phyloP scores from a whole-genome alignment of 2,797 vertebrate genomes.

The Uromys caudimaculatus region DNA sequence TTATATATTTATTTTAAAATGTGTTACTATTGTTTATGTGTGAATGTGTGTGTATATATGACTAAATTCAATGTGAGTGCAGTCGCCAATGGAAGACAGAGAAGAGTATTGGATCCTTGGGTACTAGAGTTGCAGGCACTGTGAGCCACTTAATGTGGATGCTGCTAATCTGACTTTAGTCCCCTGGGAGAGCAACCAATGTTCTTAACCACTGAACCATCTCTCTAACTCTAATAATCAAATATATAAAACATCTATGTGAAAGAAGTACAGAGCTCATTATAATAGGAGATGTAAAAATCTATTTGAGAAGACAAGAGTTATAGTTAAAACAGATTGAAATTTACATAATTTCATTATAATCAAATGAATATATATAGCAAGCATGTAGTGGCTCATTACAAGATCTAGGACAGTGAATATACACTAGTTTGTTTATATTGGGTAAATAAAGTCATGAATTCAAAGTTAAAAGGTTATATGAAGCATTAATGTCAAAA shows the following conservation, averaged over 20 bases:
- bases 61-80: not conserved
- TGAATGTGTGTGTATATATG: not conserved
- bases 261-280: not conserved
- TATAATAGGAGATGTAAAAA: not conserved
- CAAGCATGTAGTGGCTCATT: not conserved
- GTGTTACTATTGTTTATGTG: not conserved
- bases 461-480: not conserved
- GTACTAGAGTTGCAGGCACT: not conserved
- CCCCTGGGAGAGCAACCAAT: not conserved
- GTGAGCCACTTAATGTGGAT: not conserved
- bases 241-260: slow-evolving; percentile 16
- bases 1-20: not conserved
- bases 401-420: not conserved
- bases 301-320: not conserved
- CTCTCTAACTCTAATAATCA: not conserved
- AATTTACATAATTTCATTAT: not conserved
- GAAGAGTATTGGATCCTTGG: not conserved
- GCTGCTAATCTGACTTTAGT: not conserved
- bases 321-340: not conserved
- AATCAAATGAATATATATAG: not conserved
- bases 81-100: not conserved
- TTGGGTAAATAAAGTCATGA: not conserved
- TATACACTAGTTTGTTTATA: not conserved
- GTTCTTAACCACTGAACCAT: not conserved
- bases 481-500: not conserved